Evolutionary conservation across 2,113 vertebrate species (phyloP).

Genomic region (Emydura subglobosa): DNA sequence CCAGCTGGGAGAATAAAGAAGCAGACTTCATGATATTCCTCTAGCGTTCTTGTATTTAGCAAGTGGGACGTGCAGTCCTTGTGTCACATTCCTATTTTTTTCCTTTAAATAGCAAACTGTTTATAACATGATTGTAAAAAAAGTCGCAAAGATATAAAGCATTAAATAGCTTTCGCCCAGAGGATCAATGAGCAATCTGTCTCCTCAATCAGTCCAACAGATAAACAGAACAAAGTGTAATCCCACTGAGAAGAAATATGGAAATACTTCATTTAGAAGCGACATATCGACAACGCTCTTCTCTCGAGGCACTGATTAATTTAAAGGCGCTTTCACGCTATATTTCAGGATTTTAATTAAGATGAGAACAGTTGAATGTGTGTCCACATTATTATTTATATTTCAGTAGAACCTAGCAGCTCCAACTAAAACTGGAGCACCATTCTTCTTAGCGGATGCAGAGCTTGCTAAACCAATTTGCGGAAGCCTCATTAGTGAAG

Average conservation of each 20-base stretch:
- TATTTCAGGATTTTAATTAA: neutral
- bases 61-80: neutral
- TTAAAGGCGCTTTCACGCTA: neutral
- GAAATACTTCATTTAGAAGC: neutral
- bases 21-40: conserved; percentile 21
- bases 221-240: neutral
- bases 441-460: neutral
- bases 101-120: neutral
- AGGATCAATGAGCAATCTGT: neutral
- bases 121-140: neutral
- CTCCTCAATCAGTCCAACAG: neutral
- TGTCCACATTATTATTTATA: neutral
- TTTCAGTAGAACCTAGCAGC: neutral
- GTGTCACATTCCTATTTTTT: neutral
- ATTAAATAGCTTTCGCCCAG: neutral
- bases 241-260: neutral
- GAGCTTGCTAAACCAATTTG: neutral
- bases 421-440: neutral
- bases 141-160: neutral
- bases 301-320: neutral
- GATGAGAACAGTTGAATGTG: neutral
- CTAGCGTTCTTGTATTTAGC: neutral
- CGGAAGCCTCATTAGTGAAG: neutral
- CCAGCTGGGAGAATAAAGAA: conserved; percentile 33
- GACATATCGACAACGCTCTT: neutral